Evolutionary conservation across 2,113 vertebrate genomes (phyloP).

Genomic region (Laterallus jamaicensis): DNA sequence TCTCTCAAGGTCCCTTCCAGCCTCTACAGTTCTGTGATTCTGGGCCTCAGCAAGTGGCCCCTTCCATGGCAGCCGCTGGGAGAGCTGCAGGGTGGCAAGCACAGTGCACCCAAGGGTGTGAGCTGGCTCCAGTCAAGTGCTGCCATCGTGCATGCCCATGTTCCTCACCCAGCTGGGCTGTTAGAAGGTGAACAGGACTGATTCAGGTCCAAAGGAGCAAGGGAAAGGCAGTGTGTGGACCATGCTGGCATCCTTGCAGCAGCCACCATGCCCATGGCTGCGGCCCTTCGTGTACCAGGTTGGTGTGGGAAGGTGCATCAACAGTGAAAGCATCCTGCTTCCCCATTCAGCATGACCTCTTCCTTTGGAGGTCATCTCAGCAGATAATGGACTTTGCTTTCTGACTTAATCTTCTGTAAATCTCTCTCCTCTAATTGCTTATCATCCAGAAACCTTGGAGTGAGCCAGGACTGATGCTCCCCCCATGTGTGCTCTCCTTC

Average conservation of each 20-base stretch:
- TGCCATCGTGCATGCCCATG: rapidly evolving
- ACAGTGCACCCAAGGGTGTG: rapidly evolving
- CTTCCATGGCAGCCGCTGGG: rapidly evolving
- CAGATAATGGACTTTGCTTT: constrained; percentile 51
- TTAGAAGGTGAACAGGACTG: rapidly evolving
- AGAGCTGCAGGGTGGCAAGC: neutral
- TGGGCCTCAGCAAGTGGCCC: neutral
- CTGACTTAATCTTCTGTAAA: constrained; percentile 48
- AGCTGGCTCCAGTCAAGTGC: rapidly evolving
- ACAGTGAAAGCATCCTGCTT: neutral
- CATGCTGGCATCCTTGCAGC: rapidly evolving
- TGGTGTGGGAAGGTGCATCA: rapidly evolving
- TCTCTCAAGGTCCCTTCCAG: too few relatives aligned
- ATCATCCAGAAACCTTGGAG: neutral
- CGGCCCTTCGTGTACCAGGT: neutral
- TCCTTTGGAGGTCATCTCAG: neutral
- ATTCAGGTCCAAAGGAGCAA: neutral
- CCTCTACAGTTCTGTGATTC: too few relatives aligned
- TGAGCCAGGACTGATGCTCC: neutral
- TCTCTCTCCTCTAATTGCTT: constrained; percentile 33
- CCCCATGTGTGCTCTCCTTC: neutral
- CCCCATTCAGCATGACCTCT: rapidly evolving
- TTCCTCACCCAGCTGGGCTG: neutral
- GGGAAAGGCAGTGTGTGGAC: rapidly evolving
- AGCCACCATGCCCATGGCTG: rapidly evolving